phyloP scores from a whole-genome alignment of 1,140 invertebrate species.

The Charaxes varanes region DNA sequence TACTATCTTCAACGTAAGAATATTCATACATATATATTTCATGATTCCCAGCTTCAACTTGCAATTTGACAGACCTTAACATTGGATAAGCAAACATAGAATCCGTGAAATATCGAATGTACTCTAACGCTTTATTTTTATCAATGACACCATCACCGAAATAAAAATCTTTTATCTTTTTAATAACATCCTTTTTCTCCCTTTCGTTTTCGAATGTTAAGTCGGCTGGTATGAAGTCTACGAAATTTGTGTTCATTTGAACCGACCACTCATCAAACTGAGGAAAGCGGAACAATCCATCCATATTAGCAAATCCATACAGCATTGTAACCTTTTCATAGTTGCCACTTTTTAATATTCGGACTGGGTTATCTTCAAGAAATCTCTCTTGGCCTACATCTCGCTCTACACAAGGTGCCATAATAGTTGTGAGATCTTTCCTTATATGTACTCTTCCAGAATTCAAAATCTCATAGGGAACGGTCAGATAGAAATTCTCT shows the following conservation, averaged over 20 bases:
- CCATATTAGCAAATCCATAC: conserved; percentile 24
- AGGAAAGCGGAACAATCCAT: conserved; percentile 12
- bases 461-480: background rate
- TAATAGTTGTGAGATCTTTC: conserved; percentile 8
- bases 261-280: conserved; percentile 13
- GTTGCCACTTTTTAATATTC: conserved; percentile 22
- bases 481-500: background rate
- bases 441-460: background rate
- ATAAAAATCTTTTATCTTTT: conserved; percentile 26
- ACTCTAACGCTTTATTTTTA: conserved; percentile 14
- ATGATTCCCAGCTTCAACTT: conserved; percentile 25
- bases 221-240: conserved; percentile 24
- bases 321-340: conserved; percentile 19
- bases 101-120: conserved; percentile 35
- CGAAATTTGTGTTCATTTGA: conserved; percentile 23
- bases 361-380: conserved; percentile 18
- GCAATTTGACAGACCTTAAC: conserved; percentile 24
- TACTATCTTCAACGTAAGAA: conserved; percentile 18
- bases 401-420: conserved; percentile 22
- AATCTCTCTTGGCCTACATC: conserved; percentile 18
- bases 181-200: conserved; percentile 17
- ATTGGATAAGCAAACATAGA: conserved; percentile 24
- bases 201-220: conserved; percentile 16
- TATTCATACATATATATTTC: conserved; percentile 38
- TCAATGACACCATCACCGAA: conserved; percentile 18